phyloP scores from a whole-genome alignment of 2,888 invertebrate genomes.

The Stenodema calcarata region DNA sequence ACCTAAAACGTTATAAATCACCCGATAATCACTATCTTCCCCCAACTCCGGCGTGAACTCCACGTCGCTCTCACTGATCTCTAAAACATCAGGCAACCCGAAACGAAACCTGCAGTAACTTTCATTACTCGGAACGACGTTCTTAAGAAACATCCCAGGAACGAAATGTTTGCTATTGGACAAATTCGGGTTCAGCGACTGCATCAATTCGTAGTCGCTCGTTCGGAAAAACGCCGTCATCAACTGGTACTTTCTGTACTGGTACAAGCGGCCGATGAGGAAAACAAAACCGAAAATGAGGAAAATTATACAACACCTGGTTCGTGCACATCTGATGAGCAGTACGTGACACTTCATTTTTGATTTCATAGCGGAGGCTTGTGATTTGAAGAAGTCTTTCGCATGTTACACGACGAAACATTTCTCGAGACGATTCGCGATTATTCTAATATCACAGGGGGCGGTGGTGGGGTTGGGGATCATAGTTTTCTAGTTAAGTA shows the following conservation, averaged over 20 bases:
- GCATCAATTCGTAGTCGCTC: constrained; percentile 36
- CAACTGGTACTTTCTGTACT: constrained; percentile 43
- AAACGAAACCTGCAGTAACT: constrained; percentile 70
- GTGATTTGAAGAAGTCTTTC: background rate
- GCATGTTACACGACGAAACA: background rate
- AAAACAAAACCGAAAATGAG: constrained; percentile 52
- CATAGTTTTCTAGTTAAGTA: background rate
- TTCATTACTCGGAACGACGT: constrained; percentile 61
- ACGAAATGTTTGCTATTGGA: constrained; percentile 50
- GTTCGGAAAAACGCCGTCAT: constrained; percentile 50
- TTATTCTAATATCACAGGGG: background rate
- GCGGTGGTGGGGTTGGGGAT: background rate
- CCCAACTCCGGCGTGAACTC: constrained; percentile 68
- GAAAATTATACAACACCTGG: constrained; percentile 51
- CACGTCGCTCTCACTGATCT: constrained; percentile 64
- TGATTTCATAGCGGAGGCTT: background rate
- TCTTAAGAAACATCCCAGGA: constrained; percentile 60
- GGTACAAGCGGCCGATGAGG: constrained; percentile 52
- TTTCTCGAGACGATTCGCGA: background rate
- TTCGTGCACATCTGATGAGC: constrained; percentile 52
- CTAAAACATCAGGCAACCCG: constrained; percentile 66
- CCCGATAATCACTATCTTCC: constrained; percentile 67
- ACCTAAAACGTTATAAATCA: constrained; percentile 69
- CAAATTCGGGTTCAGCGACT: constrained; percentile 17
- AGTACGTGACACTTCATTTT: constrained; percentile 31